Evolutionary conservation across 2,888 invertebrate genomes (phyloP), one percentile per base, ranked within the genome.

Genomic region (Leptopilina syphax): DNA sequence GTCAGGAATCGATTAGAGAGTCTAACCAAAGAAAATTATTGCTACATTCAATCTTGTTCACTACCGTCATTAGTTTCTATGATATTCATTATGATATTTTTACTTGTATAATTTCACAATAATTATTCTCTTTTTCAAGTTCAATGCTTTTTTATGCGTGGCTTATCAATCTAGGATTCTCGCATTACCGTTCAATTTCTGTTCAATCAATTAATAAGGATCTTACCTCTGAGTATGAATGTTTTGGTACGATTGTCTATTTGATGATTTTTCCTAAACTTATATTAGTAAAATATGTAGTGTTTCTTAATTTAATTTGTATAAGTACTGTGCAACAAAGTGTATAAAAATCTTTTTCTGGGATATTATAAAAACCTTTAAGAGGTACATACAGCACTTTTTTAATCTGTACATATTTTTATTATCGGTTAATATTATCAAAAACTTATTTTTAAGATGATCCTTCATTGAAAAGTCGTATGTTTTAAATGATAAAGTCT

Each of bases 221-320:
- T 73, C 57, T 73, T 73, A 73, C 34, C 73, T 73, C 57, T 73
- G 73, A 73, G 73, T 73, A 57, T 73, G 73, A 73, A 73, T 73
- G 73, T 57, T 73, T 73, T 73, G 54, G 73, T 57, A 73, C 73
- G 73, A 70, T 70, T 70, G 73, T 73, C 73, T 73, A 73, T 54
- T 73, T 73, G 73, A 70, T 70, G 13, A 73, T 73, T 73, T 73
- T 73, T 34, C 57, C 73, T 57, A 27, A 73, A 73, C 73, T 57
- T 73, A 88, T 87, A 85, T 86, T 85, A 86, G 84, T 86, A 86
- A 85, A 87, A 86, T 87, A 87, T 87, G 87, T 88, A 88, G 87
- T 87, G 86, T 88, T 85, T 88, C 86, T 87, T 89, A 89, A 89
- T 88, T 89, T 89, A 88, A 91, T 89, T 91, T 89, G 86, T 90